Conservation (phyloP, 2,888 invertebrate genomes). For the Amblyteles armatorius region DNA sequence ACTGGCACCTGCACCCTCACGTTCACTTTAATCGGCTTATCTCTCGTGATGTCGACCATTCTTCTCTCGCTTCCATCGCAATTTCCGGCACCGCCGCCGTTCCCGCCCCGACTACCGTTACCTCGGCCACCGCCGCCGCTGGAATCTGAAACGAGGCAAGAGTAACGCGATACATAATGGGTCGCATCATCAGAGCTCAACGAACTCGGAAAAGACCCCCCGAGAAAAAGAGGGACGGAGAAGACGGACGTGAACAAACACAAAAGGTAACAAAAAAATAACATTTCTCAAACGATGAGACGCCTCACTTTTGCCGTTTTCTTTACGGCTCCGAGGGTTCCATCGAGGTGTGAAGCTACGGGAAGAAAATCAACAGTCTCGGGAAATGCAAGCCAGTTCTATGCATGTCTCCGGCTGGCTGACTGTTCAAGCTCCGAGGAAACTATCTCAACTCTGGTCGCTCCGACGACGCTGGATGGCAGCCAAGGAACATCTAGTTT, state of each 20-base stretch:
- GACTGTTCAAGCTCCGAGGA: slow-evolving; percentile 38
- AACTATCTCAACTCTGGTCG: slow-evolving; percentile 56
- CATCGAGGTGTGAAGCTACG: slow-evolving; percentile 64
- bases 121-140: slow-evolving; percentile 72
- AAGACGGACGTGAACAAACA: not conserved
- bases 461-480: slow-evolving; percentile 47
- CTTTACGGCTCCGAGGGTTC: slow-evolving; percentile 54
- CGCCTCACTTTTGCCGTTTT: slow-evolving; percentile 7
- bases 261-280: slow-evolving; percentile 6
- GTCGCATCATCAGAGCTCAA: slow-evolving; percentile 54
- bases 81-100: slow-evolving; percentile 76
- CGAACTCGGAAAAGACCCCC: slow-evolving; percentile 45
- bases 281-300: slow-evolving; percentile 25
- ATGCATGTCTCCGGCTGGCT: slow-evolving; percentile 10
- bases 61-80: slow-evolving; percentile 86
- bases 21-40: slow-evolving; percentile 94
- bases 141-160: slow-evolving; percentile 74
- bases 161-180: slow-evolving; percentile 52
- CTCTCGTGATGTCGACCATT: slow-evolving; percentile 94
- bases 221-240: not conserved
- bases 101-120: slow-evolving; percentile 71
- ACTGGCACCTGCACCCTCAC: slow-evolving; percentile 95
- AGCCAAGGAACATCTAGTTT: slow-evolving; percentile 64
- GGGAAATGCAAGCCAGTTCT: slow-evolving; percentile 38
- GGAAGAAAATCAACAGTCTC: slow-evolving; percentile 57